A percentile compares a stretch with the other conserved stretches of the same genome.
phyloP scores from a whole-genome alignment of 1,140 invertebrate genomes.

The Matsumurasca onukii region DNA sequence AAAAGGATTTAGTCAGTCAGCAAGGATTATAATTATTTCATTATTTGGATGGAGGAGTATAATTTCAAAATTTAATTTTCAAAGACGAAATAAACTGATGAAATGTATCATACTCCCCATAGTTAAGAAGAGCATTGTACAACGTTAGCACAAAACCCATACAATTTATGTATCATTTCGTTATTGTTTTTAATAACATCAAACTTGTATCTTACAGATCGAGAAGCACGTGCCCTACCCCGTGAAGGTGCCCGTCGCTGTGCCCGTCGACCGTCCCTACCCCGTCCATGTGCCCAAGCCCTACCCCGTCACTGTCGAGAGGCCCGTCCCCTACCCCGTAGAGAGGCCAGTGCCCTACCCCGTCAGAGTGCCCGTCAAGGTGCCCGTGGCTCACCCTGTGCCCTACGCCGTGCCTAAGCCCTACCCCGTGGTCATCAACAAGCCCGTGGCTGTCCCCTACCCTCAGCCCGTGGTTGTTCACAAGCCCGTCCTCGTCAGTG shows the following conservation, averaged over 20 bases:
- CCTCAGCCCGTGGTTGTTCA: constrained; percentile 2
- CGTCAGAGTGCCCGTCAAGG: constrained; percentile 56
- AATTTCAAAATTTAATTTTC: too few relatives aligned
- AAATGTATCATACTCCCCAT: too few relatives aligned
- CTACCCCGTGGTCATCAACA: constrained; percentile 42
- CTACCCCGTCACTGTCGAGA: constrained; percentile 58
- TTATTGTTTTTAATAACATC: too few relatives aligned
- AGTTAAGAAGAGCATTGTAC: too few relatives aligned
- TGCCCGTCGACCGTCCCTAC: constrained; percentile 52
- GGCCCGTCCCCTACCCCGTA: constrained; percentile 75
- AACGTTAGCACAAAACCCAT: too few relatives aligned
- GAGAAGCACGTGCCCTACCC: constrained; percentile 58
- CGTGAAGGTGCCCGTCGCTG: constrained; percentile 58
- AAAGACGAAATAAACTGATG: too few relatives aligned
- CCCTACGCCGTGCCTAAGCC: constrained; percentile 46
- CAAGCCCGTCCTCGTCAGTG: constrained; percentile 13
- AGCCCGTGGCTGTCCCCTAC: constrained; percentile 14
- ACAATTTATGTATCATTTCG: too few relatives aligned
- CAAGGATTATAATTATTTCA: too few relatives aligned
- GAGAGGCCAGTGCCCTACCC: constrained; percentile 57
- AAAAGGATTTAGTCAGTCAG: too few relatives aligned
- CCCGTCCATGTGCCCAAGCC: constrained; percentile 52
- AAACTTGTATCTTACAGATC: too few relatives aligned
- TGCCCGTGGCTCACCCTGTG: constrained; percentile 45
- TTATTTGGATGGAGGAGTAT: too few relatives aligned